A percentile compares a stretch with the other conserved stretches of the same genome.
Conservation (phyloP, 2,113 vertebrate species). For the Microtus montanus region DNA sequence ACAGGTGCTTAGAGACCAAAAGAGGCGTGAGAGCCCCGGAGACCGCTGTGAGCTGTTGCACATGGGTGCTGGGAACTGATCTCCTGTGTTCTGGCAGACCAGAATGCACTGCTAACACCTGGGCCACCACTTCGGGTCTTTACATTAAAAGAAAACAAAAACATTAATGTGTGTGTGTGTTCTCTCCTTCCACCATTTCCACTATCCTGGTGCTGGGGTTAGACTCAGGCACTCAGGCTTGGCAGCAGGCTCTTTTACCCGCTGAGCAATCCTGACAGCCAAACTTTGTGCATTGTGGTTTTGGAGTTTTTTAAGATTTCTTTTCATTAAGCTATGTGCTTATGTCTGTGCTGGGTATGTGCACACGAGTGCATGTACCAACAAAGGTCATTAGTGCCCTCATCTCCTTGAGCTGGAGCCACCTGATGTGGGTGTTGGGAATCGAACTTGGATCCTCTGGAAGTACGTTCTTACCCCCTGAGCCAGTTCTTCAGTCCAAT, state of each 20-base stretch:
- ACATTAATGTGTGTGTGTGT: not conserved
- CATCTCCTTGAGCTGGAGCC: not conserved
- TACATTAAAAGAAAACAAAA: not conserved
- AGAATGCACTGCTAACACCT: not conserved
- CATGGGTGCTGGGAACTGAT: not conserved
- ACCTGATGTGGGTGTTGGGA: not conserved
- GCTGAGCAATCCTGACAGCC: not conserved
- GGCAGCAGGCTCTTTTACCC: not conserved
- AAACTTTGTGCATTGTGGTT: not conserved
- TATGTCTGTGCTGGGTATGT: not conserved
- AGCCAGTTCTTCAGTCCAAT: not conserved
- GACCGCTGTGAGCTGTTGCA: not conserved
- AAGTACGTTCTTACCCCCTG: not conserved
- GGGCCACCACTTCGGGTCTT: not conserved
- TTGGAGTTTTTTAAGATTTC: not conserved
- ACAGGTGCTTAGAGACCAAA: not conserved
- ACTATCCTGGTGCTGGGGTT: not conserved
- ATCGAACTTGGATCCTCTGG: not conserved
- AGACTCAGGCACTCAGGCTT: too few species aligned
- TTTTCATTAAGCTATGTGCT: not conserved
- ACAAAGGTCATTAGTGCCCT: not conserved
- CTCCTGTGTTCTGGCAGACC: not conserved
- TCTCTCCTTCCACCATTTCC: not conserved
- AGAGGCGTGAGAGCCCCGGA: too few species aligned
- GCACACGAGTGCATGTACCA: not conserved